A percentile compares a stretch with the other conserved stretches of the same genome.
Evolutionary conservation across 2,888 invertebrate species (phyloP).

Genomic region (Chydorus sphaericus): DNA sequence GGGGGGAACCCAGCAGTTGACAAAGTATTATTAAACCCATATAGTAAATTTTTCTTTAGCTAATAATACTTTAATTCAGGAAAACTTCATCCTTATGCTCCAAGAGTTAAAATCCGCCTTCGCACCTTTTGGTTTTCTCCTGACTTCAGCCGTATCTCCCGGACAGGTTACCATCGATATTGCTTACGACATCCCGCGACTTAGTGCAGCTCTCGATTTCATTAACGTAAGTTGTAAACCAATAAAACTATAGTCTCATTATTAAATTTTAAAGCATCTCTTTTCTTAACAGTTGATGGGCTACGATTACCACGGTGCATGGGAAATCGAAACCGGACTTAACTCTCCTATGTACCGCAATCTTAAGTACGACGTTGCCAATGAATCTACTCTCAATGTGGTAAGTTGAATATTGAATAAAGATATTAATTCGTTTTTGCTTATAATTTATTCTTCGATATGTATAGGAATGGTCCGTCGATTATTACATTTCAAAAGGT

Average conservation of each 20-base stretch:
- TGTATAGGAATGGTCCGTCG: slow-evolving; percentile 30
- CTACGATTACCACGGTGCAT: slow-evolving; percentile 55
- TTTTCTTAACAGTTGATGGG: slow-evolving; percentile 61
- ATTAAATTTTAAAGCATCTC: no score
- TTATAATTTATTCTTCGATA: no score
- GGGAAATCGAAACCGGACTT: slow-evolving; percentile 47
- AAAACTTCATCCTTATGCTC: slow-evolving; percentile 23
- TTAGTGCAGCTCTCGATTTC: no score
- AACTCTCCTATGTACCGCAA: slow-evolving; percentile 45
- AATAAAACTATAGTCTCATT: neutral
- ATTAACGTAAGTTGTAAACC: no score
- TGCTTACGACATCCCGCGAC: slow-evolving; percentile 24
- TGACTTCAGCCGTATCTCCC: slow-evolving; percentile 26
- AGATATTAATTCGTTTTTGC: no score
- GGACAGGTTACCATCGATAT: slow-evolving; percentile 24
- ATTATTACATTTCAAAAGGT: slow-evolving; percentile 40
- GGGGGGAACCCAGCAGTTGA: slow-evolving; percentile 31
- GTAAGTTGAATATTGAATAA: slow-evolving; percentile 28
- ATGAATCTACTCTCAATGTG: slow-evolving; percentile 29
- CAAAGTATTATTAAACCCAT: neutral
- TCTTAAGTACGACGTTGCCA: slow-evolving; percentile 22
- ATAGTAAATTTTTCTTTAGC: neutral
- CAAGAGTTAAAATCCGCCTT: slow-evolving; percentile 24
- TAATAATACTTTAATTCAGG: slow-evolving; percentile 15
- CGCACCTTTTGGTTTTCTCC: slow-evolving; percentile 21